These are phyloP conservation scores for Chaetorhynchus papuensis DNA, from an alignment of 2,113 vertebrate genomes.

Conservation along the genomic window DNA sequence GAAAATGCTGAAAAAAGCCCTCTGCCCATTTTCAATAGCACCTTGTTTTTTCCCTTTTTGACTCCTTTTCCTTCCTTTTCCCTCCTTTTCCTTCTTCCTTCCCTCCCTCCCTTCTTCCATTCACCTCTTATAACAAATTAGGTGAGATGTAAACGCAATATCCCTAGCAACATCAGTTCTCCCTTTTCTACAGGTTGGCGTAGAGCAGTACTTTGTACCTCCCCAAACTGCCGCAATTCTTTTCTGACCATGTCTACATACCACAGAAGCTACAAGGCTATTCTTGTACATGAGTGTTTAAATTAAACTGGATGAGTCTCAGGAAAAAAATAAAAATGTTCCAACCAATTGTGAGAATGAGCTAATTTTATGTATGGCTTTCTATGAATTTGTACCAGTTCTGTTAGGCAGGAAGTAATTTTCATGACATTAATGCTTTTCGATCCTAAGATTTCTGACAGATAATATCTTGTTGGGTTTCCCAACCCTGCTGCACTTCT, in stretches of 20 bases:
- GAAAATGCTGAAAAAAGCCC: not conserved
- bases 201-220: not conserved
- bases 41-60: not conserved
- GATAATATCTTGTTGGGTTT: not conserved
- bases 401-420: not conserved
- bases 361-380: not conserved
- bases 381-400: constrained; percentile 2
- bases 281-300: not conserved
- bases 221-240: not conserved
- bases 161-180: not conserved
- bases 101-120: not conserved
- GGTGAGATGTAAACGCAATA: not conserved
- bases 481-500: not conserved
- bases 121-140: not conserved
- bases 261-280: constrained; percentile 4
- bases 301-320: not conserved
- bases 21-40: not conserved
- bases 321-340: not conserved
- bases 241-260: constrained; percentile 5
- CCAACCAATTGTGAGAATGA: not conserved
- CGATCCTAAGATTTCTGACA: not conserved
- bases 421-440: not conserved
- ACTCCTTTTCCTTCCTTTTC: not conserved
- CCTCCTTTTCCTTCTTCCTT: not conserved
- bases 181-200: not conserved